Base-by-base conservation (phyloP, 2,888 invertebrate species). In the Napeogenes inachia region DNA sequence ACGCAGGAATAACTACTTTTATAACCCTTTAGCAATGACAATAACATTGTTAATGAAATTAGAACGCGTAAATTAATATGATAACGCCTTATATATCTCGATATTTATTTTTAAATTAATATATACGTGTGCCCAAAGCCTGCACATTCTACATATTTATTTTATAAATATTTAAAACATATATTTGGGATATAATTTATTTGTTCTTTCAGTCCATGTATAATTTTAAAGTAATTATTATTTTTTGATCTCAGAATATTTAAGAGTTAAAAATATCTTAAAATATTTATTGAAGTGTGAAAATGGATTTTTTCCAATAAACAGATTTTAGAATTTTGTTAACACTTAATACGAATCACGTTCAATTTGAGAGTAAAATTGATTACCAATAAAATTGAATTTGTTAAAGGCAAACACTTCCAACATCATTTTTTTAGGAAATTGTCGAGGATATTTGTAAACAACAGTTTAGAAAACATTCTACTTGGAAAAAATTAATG, bases 351-450 rank as follows among this genome's bases (percentile, higher is more conserved):
- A 63, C 61, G 70, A 71, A 61, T 69, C 65, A 50, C 10, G 4
- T 50, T 50, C 50, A 50, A 50, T 50, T 30, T 50, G 30, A 3
- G 30, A 66, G 50, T 59, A 62, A 73, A 74, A 74, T 71, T 72
- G 71, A 72, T 68, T 72, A 65, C 67, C 69, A 45, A 66, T 57
- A 59, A 68, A 72, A 78, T 71, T 71, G 68, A 63, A 76, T 75
- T 75, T 71, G 65, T 73, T 77, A 73, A 71, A 66, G 72, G 68
- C 67, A 61, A 68, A 66, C 62, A 66, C 65, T 63, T 68, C 61
- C 61, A 61, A 46, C 35, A 13, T 54, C 10, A 45, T 56, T 57
- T 45, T 30, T 47, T 56, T 12, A 45, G 47, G 55, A 59, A 53
- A 13, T 13, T 47, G 56, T 30, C 53, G 35, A 47, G 21, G 13